These are phyloP conservation scores for Penaeus japonicus DNA, from an alignment of 1,140 invertebrate genomes.

Conservation along the genomic window DNA sequence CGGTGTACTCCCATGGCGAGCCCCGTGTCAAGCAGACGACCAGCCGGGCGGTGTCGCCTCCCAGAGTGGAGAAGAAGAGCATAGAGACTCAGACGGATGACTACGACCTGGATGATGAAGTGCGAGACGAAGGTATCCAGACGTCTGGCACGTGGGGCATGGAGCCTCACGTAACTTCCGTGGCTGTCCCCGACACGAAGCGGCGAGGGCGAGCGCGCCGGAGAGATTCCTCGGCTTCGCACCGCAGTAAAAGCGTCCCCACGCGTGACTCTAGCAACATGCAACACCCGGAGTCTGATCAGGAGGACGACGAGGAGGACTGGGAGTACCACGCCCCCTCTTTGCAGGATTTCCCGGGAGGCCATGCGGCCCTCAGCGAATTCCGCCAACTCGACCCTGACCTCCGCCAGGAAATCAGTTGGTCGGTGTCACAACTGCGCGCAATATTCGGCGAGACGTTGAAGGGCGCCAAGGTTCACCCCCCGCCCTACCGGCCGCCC, in stretches of 20 bases:
- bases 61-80: slow-evolving; percentile 57
- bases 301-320: slow-evolving; percentile 49
- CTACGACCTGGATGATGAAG: slow-evolving; percentile 56
- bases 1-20: slow-evolving; percentile 33
- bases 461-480: slow-evolving; percentile 58
- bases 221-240: slow-evolving; percentile 58
- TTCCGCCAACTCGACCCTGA: slow-evolving; percentile 55
- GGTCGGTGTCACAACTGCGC: slow-evolving; percentile 64
- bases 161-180: slow-evolving; percentile 53
- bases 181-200: slow-evolving; percentile 51
- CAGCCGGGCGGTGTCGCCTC: slow-evolving; percentile 46
- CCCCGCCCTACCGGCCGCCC: slow-evolving; percentile 61
- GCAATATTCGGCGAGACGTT: slow-evolving; percentile 62
- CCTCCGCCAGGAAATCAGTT: slow-evolving; percentile 63
- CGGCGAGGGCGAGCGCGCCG: slow-evolving; percentile 54
- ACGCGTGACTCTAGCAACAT: slow-evolving; percentile 38
- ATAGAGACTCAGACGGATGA: slow-evolving; percentile 57
- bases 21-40: slow-evolving; percentile 50
- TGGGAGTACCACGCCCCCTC: slow-evolving; percentile 44
- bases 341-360: slow-evolving; percentile 40
- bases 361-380: slow-evolving; percentile 33
- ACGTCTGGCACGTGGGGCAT: slow-evolving; percentile 56
- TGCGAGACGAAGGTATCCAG: slow-evolving; percentile 59
- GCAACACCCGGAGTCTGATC: slow-evolving; percentile 42
- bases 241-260: slow-evolving; percentile 56